Conservation (phyloP, 1,140 invertebrate species). For the Triops cancriformis region DNA sequence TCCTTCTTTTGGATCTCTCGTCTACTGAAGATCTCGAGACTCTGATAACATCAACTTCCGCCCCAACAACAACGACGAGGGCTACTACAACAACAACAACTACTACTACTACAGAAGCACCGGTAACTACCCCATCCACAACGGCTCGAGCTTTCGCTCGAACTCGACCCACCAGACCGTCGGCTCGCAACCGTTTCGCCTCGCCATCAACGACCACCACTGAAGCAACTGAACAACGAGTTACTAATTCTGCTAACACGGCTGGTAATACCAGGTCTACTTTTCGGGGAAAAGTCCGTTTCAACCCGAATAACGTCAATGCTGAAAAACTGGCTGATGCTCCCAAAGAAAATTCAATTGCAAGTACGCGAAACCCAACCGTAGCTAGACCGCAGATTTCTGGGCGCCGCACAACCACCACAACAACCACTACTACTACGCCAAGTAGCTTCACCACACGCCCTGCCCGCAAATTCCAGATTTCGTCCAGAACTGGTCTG, state of each 20-base stretch:
- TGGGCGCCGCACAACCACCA: slow-evolving; percentile 17
- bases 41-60: neutral
- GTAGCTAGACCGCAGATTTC: neutral
- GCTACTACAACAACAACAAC: slow-evolving; percentile 16
- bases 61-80: slow-evolving; percentile 10
- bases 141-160: neutral
- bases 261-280: slow-evolving; percentile 4
- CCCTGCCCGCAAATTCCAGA: neutral
- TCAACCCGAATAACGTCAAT: neutral
- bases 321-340: neutral
- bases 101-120: slow-evolving; percentile 19
- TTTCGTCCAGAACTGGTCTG: neutral
- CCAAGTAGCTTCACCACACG: neutral
- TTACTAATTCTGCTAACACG: neutral
- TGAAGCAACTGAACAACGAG: neutral
- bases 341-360: neutral
- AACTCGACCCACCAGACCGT: neutral
- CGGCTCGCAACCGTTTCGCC: neutral
- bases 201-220: slow-evolving; percentile 12
- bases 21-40: neutral
- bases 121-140: neutral
- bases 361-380: neutral
- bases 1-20: neutral
- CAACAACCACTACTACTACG: neutral
- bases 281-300: neutral